Conservation (phyloP, 2,113 vertebrate genomes). For the Oceanodroma tethys region DNA sequence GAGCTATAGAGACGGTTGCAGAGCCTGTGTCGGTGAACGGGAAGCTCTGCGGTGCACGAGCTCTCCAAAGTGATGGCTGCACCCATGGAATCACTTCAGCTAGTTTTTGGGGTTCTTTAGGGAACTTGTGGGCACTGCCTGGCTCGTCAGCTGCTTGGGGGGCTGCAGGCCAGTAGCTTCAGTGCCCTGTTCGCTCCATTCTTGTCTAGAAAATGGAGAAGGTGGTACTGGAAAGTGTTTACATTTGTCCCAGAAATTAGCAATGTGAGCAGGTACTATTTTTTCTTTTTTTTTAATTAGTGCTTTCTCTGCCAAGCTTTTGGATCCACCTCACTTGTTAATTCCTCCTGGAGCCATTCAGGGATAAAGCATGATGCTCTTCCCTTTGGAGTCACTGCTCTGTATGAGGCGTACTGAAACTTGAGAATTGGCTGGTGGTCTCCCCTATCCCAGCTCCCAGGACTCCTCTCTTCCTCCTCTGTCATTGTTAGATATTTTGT, state of each 20-base stretch:
- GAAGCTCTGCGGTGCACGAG: background rate
- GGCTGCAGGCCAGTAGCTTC: background rate
- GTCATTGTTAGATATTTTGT: background rate
- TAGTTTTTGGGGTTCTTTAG: background rate
- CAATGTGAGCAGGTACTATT: fast-evolving
- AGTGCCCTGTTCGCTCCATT: background rate
- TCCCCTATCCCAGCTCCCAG: background rate
- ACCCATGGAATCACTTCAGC: background rate
- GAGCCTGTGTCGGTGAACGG: background rate
- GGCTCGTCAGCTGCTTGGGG: fast-evolving
- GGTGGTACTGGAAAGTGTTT: background rate
- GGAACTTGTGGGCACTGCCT: background rate
- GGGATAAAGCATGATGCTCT: background rate
- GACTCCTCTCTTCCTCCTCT: background rate
- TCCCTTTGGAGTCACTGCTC: background rate
- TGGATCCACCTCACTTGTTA: background rate
- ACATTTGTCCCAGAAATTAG: background rate
- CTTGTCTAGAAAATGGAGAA: background rate
- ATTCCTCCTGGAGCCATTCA: background rate
- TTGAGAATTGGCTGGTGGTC: background rate
- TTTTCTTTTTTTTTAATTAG: background rate
- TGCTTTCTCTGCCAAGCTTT: background rate
- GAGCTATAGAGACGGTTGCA: background rate
- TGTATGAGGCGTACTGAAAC: background rate
- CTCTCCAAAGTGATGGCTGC: background rate